Conservation (phyloP, 1,140 invertebrate species). For the Caligus rogercresseyi region DNA sequence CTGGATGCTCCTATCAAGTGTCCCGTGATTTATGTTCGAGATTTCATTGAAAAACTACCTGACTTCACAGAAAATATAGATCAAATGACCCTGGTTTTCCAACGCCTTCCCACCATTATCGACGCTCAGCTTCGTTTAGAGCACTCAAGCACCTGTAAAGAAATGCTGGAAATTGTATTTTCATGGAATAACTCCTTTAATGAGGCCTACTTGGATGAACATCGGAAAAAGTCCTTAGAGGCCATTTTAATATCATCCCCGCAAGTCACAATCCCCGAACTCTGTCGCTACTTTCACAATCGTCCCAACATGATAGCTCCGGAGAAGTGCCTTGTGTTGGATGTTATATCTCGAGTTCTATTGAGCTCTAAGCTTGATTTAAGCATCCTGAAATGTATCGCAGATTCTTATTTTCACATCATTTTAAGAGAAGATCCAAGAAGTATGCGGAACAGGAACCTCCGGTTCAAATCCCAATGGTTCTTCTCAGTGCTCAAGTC, state of each 20-base stretch:
- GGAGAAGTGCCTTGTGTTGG: background rate
- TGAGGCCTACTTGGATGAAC: background rate
- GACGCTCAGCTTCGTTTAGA: background rate
- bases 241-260: background rate
- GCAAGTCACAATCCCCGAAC: background rate
- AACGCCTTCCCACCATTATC: background rate
- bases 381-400: background rate
- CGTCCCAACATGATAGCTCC: background rate
- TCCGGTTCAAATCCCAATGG: background rate
- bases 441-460: background rate
- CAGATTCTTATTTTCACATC: background rate
- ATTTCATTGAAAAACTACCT: slow-evolving; percentile 1
- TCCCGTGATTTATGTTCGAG: background rate
- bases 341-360: background rate
- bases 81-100: background rate
- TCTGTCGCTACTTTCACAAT: background rate
- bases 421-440: background rate
- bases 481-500: background rate
- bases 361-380: background rate
- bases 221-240: background rate
- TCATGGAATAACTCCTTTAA: background rate
- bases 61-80: background rate
- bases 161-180: background rate
- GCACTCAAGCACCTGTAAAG: background rate
- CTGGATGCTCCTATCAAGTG: background rate